Evolutionary conservation across 2,113 vertebrate genomes (phyloP), one percentile per base, ranked within the genome.

Genomic region (Phaethon lepturus): DNA sequence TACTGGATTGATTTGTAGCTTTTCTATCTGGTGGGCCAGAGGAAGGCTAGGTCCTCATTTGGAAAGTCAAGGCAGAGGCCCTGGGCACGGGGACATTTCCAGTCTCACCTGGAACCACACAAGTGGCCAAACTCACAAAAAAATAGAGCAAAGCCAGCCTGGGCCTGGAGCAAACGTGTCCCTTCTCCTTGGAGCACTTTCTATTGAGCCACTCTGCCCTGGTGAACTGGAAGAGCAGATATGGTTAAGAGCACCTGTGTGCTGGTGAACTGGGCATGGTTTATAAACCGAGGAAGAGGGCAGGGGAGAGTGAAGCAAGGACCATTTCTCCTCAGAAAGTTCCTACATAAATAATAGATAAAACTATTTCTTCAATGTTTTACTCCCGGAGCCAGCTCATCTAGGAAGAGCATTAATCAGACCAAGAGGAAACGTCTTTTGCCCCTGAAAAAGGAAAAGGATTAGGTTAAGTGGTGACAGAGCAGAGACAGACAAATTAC

Each of bases 401-500:
- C 82, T 53, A 82, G 78, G 93, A 95, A 79, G 68, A 75, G 56
- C 88, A 81, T 84, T 93, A 91, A 91, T 86, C 88, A 92, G 69
- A 81, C 24, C 52, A 42, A 75, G 79, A 95, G 91, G 91, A 95
- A 97, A 88, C 4, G 5, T 91, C 82, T 77, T 81, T 73, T 94
- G 64, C 83, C 44, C 13, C 90, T 95, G 83, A 31, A 86, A 92
- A 91, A 93, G 87, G 77, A 93, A 91, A 80, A 95, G 79, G 77
- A n/a, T 67, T 84, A 92, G 52, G 82, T 88, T 83, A 93, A 81
- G 33, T 49, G 80, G 88, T 91, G 72, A 91, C 76, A 78, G 90
- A 93, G 73, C 73, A 52, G 82, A 60, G 75, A 75, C 25, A 28
- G 67, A 76, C 53, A 96, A 92, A 85, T 71, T 50, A 80, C 19